Conservation (phyloP, 2,888 invertebrate species). For the Dasysyrphus albostriatus region DNA sequence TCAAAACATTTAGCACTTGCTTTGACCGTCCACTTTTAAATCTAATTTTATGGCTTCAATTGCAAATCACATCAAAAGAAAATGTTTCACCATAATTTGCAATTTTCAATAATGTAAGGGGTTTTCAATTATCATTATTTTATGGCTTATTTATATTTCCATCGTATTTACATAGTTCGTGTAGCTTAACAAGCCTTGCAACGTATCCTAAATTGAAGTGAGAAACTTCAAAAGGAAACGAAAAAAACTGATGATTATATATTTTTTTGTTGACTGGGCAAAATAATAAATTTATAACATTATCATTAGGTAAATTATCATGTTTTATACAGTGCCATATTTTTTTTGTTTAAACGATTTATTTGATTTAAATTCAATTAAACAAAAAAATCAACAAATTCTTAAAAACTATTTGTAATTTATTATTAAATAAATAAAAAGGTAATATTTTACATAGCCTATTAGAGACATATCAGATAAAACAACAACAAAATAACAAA, state of each 20-base stretch:
- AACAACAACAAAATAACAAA: conserved; percentile 29
- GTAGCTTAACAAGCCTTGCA: not conserved
- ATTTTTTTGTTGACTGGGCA: not conserved
- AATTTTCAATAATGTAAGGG: too few species aligned
- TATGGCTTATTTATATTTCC: too few species aligned
- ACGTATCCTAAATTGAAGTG: not conserved
- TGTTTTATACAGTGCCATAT: not conserved
- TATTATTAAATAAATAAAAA: conserved; percentile 56
- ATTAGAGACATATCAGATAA: conserved; percentile 83
- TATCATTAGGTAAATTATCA: not conserved
- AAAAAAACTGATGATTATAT: not conserved
- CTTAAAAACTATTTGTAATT: conserved; percentile 47
- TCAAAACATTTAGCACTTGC: not conserved
- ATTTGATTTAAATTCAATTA: not conserved
- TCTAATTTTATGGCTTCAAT: conserved; percentile 6
- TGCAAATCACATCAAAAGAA: not conserved
- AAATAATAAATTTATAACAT: not conserved
- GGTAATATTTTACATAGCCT: conserved; percentile 80
- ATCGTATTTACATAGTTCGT: too few species aligned
- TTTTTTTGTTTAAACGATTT: not conserved
- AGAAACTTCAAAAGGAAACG: not conserved
- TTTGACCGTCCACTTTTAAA: conserved; percentile 29
- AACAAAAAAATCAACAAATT: conserved; percentile 4
- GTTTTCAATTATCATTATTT: too few species aligned
- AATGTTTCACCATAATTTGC: not conserved